phyloP scores from a whole-genome alignment of 2,113 vertebrate species.

The Lepus americanus region DNA sequence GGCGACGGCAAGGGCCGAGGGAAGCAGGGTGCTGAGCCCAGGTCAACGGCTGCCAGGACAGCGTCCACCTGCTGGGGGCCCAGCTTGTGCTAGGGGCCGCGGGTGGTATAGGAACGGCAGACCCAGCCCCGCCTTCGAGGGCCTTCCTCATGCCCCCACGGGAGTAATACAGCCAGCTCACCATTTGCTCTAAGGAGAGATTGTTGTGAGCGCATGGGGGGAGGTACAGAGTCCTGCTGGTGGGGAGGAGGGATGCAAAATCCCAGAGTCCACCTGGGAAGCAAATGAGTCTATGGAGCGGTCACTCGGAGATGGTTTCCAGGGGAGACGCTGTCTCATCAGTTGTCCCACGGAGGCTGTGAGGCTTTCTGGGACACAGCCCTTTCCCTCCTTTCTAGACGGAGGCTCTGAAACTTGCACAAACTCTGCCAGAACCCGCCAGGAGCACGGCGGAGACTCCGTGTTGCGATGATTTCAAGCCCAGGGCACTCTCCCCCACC shows the following conservation, averaged over 20 bases:
- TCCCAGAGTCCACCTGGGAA: not conserved
- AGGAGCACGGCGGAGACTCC: not conserved
- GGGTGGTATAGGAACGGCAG: not conserved
- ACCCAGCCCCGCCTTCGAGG: not conserved
- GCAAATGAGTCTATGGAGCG: not conserved
- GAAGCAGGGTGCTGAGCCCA: not conserved
- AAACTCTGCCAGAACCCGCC: not conserved
- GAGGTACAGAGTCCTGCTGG: not conserved
- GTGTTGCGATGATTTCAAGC: constrained; percentile 5
- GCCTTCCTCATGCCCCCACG: not conserved
- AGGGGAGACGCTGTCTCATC: not conserved
- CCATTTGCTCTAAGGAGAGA: not conserved
- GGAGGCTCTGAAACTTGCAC: not conserved
- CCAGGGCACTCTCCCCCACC: not conserved
- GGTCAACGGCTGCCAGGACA: not conserved
- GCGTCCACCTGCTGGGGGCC: not conserved
- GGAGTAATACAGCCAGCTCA: not conserved
- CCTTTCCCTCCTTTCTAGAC: not conserved
- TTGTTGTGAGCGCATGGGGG: not conserved
- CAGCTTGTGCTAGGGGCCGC: not conserved
- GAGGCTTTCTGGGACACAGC: not conserved
- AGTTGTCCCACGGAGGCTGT: not conserved
- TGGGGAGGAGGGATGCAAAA: not conserved
- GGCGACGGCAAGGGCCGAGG: not conserved
- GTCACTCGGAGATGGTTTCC: not conserved